phyloP scores from a whole-genome alignment of 2,113 vertebrate species.

The Sterrhoptilus dennistouni region DNA sequence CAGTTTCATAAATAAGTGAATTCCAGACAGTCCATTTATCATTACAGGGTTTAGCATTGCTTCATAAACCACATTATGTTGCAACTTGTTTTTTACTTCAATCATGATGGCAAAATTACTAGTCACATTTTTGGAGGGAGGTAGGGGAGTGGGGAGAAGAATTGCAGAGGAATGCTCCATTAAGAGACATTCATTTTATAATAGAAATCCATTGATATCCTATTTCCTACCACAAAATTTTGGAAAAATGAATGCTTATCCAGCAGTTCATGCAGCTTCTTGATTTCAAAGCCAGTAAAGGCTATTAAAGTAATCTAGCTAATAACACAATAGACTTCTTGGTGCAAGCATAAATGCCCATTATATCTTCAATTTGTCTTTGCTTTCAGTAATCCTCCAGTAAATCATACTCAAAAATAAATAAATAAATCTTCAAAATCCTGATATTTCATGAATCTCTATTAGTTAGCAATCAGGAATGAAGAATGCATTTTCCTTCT shows the following conservation, averaged over 20 bases:
- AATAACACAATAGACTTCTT: slow-evolving; percentile 42
- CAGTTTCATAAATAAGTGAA: not conserved
- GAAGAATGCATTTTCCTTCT: not conserved
- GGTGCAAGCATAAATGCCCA: slow-evolving; percentile 31
- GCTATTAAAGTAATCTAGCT: slow-evolving; percentile 58
- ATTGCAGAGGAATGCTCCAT: not conserved
- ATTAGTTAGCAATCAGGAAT: not conserved
- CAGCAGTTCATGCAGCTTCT: slow-evolving; percentile 5
- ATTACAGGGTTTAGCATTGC: not conserved
- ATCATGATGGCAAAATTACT: not conserved
- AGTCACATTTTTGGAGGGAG: not conserved
- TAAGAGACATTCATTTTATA: not conserved
- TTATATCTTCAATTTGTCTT: slow-evolving; percentile 26
- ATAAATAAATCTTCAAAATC: not conserved
- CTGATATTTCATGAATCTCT: not conserved
- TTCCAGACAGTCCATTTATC: not conserved
- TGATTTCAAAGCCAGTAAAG: slow-evolving; percentile 49
- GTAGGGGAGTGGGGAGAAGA: not conserved
- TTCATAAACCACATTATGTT: not conserved
- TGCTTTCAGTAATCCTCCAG: slow-evolving; percentile 25
- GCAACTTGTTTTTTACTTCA: not conserved
- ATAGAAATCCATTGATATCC: not conserved
- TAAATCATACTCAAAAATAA: not conserved
- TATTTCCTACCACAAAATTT: slow-evolving; percentile 32
- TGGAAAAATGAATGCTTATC: not conserved